Evolutionary conservation across 2,113 vertebrate genomes (phyloP).

Genomic region (Phrynocephalus versicolor): DNA sequence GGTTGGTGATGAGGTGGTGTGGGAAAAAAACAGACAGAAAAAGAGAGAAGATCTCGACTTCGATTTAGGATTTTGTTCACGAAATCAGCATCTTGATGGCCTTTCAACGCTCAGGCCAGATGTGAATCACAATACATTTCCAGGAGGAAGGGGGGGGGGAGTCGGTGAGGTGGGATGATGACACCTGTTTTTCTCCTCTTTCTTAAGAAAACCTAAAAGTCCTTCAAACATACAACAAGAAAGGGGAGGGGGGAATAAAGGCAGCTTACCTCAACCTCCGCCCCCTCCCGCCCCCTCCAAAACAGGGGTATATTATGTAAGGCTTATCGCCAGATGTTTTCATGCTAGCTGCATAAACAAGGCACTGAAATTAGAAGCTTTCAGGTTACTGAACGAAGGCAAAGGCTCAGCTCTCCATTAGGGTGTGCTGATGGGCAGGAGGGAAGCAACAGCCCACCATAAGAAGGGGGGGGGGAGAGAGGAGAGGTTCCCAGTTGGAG

Average conservation of each 20-base stretch:
- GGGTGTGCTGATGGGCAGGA: background rate
- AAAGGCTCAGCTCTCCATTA: slow-evolving; percentile 9
- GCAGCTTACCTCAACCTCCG: too few species aligned
- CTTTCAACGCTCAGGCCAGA: background rate
- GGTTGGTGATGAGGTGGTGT: too few species aligned
- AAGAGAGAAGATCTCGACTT: background rate
- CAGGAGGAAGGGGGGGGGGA: too few species aligned
- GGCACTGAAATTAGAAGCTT: slow-evolving; percentile 44
- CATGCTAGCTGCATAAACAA: slow-evolving; percentile 51
- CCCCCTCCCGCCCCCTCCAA: background rate
- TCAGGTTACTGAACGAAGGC: slow-evolving; percentile 40
- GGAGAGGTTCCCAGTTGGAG: background rate
- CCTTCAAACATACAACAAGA: too few species aligned
- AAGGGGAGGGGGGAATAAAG: too few species aligned
- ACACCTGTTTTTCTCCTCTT: too few species aligned
- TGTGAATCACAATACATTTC: slow-evolving; percentile 45
- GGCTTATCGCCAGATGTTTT: slow-evolving; percentile 62
- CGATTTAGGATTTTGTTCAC: background rate
- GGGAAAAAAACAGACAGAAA: too few species aligned
- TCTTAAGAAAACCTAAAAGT: too few species aligned
- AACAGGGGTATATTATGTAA: slow-evolving; percentile 46
- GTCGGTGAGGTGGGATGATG: background rate
- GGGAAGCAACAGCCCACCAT: background rate
- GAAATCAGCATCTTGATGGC: background rate
- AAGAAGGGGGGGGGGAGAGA: background rate